phyloP scores from a whole-genome alignment of 2,113 vertebrate genomes.

The Hyaena hyaena region DNA sequence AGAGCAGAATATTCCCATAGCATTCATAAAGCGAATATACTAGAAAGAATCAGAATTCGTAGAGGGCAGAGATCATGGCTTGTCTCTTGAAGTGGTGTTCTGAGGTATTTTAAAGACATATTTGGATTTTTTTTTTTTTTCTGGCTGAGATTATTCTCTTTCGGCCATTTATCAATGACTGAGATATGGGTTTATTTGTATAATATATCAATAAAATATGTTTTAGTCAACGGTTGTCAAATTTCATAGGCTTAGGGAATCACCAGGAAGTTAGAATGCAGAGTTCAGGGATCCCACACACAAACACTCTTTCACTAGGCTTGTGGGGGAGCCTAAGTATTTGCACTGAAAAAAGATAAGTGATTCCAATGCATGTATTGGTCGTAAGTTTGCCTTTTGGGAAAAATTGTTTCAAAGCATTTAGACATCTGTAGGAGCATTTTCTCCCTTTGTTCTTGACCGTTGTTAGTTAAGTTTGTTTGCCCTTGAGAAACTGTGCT shows the following conservation, averaged over 20 bases:
- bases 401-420: neutral
- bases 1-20: neutral
- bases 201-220: neutral
- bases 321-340: neutral
- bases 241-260: neutral
- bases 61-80: neutral
- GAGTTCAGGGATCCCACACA: neutral
- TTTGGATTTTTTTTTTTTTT: neutral
- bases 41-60: conserved; percentile 25
- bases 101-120: neutral
- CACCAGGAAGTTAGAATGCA: neutral
- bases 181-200: neutral
- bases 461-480: neutral
- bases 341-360: neutral
- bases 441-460: neutral
- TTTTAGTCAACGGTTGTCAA: neutral
- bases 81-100: neutral
- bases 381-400: neutral
- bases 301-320: neutral
- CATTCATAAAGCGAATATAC: neutral
- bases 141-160: neutral
- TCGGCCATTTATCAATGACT: neutral
- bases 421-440: neutral
- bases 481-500: neutral
- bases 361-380: neutral